phyloP scores from a whole-genome alignment of 1,140 invertebrate species.

The Phenacoccus solenopsis region DNA sequence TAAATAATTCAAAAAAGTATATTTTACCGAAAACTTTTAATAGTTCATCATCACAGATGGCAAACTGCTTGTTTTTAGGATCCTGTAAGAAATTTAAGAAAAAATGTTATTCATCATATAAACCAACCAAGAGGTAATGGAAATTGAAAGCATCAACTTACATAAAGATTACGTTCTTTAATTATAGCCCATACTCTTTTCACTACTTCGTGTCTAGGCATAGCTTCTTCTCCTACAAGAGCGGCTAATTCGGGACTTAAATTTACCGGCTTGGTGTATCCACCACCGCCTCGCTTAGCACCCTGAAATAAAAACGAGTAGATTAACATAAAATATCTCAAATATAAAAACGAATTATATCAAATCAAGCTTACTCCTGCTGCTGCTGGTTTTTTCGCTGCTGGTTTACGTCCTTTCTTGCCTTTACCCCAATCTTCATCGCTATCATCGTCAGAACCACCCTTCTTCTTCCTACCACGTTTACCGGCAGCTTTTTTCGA shows the following conservation, averaged over 20 bases:
- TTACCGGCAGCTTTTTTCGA: constrained; percentile 34
- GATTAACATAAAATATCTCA: neutral
- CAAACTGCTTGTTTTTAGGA: constrained; percentile 86
- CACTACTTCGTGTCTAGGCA: constrained; percentile 85
- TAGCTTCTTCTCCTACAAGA: constrained; percentile 67
- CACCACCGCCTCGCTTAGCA: constrained; percentile 45
- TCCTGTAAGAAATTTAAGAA: constrained; percentile 42
- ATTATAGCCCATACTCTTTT: constrained; percentile 86
- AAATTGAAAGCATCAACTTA: constrained; percentile 32
- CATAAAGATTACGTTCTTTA: constrained; percentile 79
- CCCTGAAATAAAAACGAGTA: constrained; percentile 27
- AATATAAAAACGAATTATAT: constrained; percentile 13
- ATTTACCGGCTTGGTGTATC: constrained; percentile 67
- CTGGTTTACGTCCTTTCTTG: constrained; percentile 32
- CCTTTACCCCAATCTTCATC: constrained; percentile 63
- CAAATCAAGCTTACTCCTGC: constrained; percentile 23
- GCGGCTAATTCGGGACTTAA: constrained; percentile 75
- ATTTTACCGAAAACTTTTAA: constrained; percentile 68
- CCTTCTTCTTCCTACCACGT: constrained; percentile 48
- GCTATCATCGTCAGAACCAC: constrained; percentile 58
- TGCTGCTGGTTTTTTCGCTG: constrained; percentile 35
- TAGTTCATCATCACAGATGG: constrained; percentile 82
- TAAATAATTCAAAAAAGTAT: neutral
- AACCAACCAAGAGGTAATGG: constrained; percentile 7
- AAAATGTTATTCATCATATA: constrained; percentile 3